Evolutionary conservation across 2,888 invertebrate species (phyloP).

Genomic region (Amblyteles armatorius): DNA sequence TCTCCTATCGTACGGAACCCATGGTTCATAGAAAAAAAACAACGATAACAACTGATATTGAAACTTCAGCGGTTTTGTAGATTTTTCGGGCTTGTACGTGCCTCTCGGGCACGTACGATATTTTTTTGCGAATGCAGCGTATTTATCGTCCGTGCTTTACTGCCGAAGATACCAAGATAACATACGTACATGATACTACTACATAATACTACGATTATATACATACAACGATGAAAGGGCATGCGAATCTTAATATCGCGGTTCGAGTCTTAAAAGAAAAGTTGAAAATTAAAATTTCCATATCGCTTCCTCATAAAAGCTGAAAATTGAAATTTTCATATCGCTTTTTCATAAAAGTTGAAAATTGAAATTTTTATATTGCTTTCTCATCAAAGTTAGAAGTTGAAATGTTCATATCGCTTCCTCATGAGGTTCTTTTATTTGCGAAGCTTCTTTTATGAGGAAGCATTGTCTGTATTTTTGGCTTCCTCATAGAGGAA

Average conservation of each 20-base stretch:
- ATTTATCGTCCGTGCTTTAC: constrained; percentile 8
- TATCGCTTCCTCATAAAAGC: too few species aligned
- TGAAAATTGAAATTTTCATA: too few species aligned
- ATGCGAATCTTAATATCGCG: neutral
- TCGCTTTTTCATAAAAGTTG: too few species aligned
- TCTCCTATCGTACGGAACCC: neutral
- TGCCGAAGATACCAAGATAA: neutral
- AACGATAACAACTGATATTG: neutral
- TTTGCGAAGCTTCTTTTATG: too few species aligned
- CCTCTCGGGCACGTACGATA: neutral
- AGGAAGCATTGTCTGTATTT: too few species aligned
- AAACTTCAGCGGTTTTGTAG: neutral
- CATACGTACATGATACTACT: neutral
- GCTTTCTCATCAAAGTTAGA: too few species aligned
- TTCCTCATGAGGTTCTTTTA: too few species aligned
- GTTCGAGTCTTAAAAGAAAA: neutral
- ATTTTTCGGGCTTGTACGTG: neutral
- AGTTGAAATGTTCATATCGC: too few species aligned
- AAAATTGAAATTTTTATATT: too few species aligned
- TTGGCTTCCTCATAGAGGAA: too few species aligned
- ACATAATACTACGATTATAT: neutral
- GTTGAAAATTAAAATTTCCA: too few species aligned
- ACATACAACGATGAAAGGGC: neutral
- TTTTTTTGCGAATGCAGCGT: constrained; percentile 16
- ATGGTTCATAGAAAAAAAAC: neutral